phyloP scores from a whole-genome alignment of 2,797 vertebrate species.

The Falco cherrug region DNA sequence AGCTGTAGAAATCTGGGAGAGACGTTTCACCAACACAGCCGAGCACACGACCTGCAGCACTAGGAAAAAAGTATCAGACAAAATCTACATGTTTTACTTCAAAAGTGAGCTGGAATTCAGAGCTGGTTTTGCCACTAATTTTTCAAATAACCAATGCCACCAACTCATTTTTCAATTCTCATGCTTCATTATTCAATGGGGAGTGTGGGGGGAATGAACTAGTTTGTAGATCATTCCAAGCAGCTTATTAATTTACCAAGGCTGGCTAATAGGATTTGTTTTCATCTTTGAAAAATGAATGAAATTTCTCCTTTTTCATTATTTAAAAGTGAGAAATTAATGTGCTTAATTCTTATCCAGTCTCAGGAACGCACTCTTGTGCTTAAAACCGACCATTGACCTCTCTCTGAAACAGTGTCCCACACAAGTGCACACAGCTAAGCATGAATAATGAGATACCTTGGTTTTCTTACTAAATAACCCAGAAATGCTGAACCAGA shows the following conservation, averaged over 20 bases:
- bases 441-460: slow-evolving; percentile 10
- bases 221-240: slow-evolving; percentile 61
- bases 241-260: slow-evolving; percentile 68
- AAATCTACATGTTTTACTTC: slow-evolving; percentile 33
- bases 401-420: background rate
- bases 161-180: slow-evolving; percentile 64
- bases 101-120: slow-evolving; percentile 27
- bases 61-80: background rate
- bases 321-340: slow-evolving; percentile 45
- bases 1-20: background rate
- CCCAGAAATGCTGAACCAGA: background rate
- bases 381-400: background rate
- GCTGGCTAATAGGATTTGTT: slow-evolving; percentile 67
- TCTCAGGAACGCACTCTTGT: background rate
- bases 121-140: slow-evolving; percentile 7
- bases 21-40: background rate
- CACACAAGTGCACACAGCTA: background rate
- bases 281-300: slow-evolving; percentile 71
- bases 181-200: slow-evolving; percentile 62
- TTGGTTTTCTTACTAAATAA: background rate
- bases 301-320: slow-evolving; percentile 54
- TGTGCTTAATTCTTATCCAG: background rate
- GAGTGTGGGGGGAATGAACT: slow-evolving; percentile 36
- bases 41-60: background rate
- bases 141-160: slow-evolving; percentile 19